Evolutionary conservation across 2,797 vertebrate genomes (phyloP), one percentile per base, ranked within the genome.

Genomic region (Falco berigora): DNA sequence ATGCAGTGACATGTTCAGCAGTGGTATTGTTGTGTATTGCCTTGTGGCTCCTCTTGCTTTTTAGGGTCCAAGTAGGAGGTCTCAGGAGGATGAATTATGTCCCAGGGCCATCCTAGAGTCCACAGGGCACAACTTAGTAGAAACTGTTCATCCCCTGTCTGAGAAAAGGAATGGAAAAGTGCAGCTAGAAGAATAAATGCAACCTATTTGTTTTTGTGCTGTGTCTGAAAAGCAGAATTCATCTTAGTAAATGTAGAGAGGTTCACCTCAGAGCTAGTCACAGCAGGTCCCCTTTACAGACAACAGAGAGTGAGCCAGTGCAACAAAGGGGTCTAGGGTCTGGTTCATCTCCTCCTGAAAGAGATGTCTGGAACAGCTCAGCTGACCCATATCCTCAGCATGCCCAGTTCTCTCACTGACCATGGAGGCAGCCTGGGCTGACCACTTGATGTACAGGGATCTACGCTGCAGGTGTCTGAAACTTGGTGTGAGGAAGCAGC

Each of bases 241-340:
- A 3, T 58, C 47, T 52, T 16, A 44, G 17, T 40, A 80, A 80
- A 63, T 0, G 0, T 7, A 64, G 52, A 64, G 52, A 81, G 28
- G 23, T 30, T 88, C 55, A 59, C 21, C 46, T 66, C 44, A 32
- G 64, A 77, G 24, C 30, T 44, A 19, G 18, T 40, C 0, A 1
- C 28, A 27, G 18, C 6, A 16, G 5, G 28, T 84, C 3, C 10
- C 10, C n/a, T 75, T 24, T 38, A 50, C 3, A 16, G 24, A 30
- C 15, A 81, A 6, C 0, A 0, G 68, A 30, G 46, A 68, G 23
- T 0, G 0, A 74, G 21, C 25, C 42, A 61, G n/a, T 8, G 16
- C 28, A 24, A 24, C n/a, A 66, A 50, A 38, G 21, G 38, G 34
- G 40, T n/a, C 3, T 9, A 24, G 42, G 55, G 28, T 17, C 72